Evolutionary conservation across 1,140 invertebrate genomes (phyloP), one percentile per base, ranked within the genome.

Genomic region (Oppia nitens): DNA sequence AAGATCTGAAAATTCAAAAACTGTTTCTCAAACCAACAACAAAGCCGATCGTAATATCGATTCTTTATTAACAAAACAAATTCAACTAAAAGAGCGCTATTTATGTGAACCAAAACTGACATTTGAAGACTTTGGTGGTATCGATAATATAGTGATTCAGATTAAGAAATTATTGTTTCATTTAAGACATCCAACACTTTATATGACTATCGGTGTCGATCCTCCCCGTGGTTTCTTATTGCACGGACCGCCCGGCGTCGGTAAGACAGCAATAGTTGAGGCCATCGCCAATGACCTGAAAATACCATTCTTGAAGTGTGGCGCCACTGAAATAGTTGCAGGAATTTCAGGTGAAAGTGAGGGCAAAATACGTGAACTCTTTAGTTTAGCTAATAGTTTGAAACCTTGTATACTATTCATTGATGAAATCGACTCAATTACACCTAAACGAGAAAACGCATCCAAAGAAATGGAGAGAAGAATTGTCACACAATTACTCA

Each of bases 271-370:
- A 50, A 71, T 98, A 53, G 92, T 88, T 0, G 76, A 89, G 73
- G 90, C 91, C 25, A 86, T 98, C 65, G 88, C 92, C 55, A 92
- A 77, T 75, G 75, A 82, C 65, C 66, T 81, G 14, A 64, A 70
- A 49, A 67, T 95, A 53, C 85, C 88, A 0, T 70, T 95, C 24
- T 68, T 97, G 12, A 84, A 87, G 72, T 80, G 95, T 3, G 80
- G 85, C 48, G 87, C 87, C 0, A 88, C 93, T 2, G 90, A 97
- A 72, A 69, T 98, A 47, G 81, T 98, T 26, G 85, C 83, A n/a
- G 92, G 93, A 17, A 79, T 77, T 29, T 94, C 91, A 2, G 93
- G 93, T 0, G 92, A 97, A 70, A 94, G 87, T 14, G 94, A 98
- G 75, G 83, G 87, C 65, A 79, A 87, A 64, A 87, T 98, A 55